Conservation (phyloP, 2,888 invertebrate genomes). For the Caenorhabditis zanzibari region DNA sequence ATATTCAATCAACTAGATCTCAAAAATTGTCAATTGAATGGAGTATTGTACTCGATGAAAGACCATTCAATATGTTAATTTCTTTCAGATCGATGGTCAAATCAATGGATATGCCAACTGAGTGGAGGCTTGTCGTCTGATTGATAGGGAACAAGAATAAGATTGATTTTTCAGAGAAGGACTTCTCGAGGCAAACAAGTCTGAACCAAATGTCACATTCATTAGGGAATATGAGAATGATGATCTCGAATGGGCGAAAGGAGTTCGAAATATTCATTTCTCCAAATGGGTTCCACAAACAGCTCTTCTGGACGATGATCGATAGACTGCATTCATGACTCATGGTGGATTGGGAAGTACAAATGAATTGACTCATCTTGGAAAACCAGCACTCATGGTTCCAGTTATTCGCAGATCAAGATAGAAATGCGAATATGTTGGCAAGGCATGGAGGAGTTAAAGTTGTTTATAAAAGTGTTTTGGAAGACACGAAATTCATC, state of each 20-base stretch:
- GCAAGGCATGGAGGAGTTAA: conserved; percentile 49
- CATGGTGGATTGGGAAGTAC: conserved; percentile 58
- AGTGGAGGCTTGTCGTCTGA: conserved; percentile 21
- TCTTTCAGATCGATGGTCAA: conserved; percentile 40
- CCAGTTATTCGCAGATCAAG: conserved; percentile 64
- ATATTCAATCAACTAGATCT: conserved; percentile 22
- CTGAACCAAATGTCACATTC: conserved; percentile 52
- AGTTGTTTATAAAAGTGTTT: conserved; percentile 35
- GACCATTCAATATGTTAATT: conserved; percentile 35
- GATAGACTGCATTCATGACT: conserved; percentile 55
- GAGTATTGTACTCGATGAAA: conserved; percentile 4
- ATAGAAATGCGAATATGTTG: conserved; percentile 63
- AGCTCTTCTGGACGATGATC: conserved; percentile 43
- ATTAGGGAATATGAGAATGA: conserved; percentile 61
- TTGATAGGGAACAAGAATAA: neutral
- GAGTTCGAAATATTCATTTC: conserved; percentile 44
- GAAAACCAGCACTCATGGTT: conserved; percentile 58
- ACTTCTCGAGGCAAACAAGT: conserved; percentile 28
- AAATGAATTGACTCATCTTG: conserved; percentile 52
- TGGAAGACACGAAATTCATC: conserved; percentile 33
- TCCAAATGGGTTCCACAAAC: conserved; percentile 58
- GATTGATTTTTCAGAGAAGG: conserved; percentile 3
- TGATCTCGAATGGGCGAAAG: conserved; percentile 28
- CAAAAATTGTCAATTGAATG: conserved; percentile 23
- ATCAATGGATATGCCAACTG: conserved; percentile 30